These are phyloP conservation scores for Rhagonycha lutea DNA, from an alignment of 2,888 invertebrate species.

Conservation along the genomic window DNA sequence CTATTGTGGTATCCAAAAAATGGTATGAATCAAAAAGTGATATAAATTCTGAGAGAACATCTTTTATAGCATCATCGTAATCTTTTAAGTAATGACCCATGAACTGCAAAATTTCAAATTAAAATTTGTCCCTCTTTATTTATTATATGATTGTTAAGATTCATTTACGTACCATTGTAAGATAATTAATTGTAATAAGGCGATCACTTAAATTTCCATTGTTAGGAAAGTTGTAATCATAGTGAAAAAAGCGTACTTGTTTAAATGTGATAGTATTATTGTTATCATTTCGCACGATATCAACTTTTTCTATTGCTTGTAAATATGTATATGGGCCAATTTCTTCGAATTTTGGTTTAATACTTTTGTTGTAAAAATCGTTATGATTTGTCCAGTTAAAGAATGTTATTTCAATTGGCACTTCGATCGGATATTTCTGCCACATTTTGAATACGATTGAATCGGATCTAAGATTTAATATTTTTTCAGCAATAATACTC, in stretches of 20 bases:
- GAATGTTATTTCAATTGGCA: slow-evolving; percentile 13
- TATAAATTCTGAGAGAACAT: slow-evolving; percentile 55
- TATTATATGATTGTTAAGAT: too few species aligned
- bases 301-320: slow-evolving; percentile 70
- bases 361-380: slow-evolving; percentile 58
- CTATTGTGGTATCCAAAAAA: slow-evolving; percentile 65
- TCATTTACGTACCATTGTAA: slow-evolving; percentile 80
- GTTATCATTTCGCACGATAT: slow-evolving; percentile 69
- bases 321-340: slow-evolving; percentile 69
- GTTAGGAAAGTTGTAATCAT: slow-evolving; percentile 64
- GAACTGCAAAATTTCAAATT: not conserved
- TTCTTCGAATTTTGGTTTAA: slow-evolving; percentile 62
- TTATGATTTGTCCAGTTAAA: slow-evolving; percentile 56
- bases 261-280: slow-evolving; percentile 75
- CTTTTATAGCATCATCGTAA: slow-evolving; percentile 57
- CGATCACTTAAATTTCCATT: slow-evolving; percentile 69
- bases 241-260: slow-evolving; percentile 70
- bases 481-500: not conserved
- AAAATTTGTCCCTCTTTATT: too few species aligned
- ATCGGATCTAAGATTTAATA: not conserved
- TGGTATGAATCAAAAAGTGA: slow-evolving; percentile 60
- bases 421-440: not conserved
- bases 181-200: slow-evolving; percentile 76
- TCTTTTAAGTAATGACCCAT: not conserved
- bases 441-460: not conserved